Base-by-base conservation (phyloP, 2,113 vertebrate genomes). In the Prietella phreatophila region DNA sequence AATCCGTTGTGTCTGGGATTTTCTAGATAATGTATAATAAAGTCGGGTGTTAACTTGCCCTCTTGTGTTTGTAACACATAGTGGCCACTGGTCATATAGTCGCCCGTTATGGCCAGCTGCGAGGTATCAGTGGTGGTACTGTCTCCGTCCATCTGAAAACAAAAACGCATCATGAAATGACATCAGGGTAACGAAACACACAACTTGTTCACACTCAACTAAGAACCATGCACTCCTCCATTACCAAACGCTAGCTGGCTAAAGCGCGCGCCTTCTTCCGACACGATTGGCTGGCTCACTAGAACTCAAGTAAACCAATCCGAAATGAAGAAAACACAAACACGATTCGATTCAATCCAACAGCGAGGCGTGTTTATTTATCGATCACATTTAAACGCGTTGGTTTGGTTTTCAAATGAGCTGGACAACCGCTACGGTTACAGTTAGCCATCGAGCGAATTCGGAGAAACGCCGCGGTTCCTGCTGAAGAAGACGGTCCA, bases 11-110 rank as follows among this genome's bases (percentile, higher is more conserved):
- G 13, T 47, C 36, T 36, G 36, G 36, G 8, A n/a, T 10, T 2
- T 55, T 30, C 55, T 20, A 33, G 8, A 56, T 19, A 81, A 33
- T 19, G 10, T 55, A n/a, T 22, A 33, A 42, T 36, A 36, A 36
- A 69, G 20, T 13, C 27, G n/a, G 11, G 3, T 39, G 11, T 36
- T 5, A 47, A 56, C 95, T 96, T 93, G 99, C 98, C 98, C 58
- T 99, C 98, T 0, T 97, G 98, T 71, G 98, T 95, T 92, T 99
- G 98, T 92, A 99, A 96, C 10, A 99, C 98, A 22, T 99, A 99
- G 84, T 99, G 98, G 83, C 97, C 94, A 81, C 97, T 93, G 69
- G 97, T 93, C 91, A 99, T 98, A 90, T 99, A 99, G 89, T 99
- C 98, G 88, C 97, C 96, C 30, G 97, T 95, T 92, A 99, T 99